These are phyloP conservation scores for Thalassarche chlororhynchos DNA, from an alignment of 2,113 vertebrate species.

Conservation along the genomic window DNA sequence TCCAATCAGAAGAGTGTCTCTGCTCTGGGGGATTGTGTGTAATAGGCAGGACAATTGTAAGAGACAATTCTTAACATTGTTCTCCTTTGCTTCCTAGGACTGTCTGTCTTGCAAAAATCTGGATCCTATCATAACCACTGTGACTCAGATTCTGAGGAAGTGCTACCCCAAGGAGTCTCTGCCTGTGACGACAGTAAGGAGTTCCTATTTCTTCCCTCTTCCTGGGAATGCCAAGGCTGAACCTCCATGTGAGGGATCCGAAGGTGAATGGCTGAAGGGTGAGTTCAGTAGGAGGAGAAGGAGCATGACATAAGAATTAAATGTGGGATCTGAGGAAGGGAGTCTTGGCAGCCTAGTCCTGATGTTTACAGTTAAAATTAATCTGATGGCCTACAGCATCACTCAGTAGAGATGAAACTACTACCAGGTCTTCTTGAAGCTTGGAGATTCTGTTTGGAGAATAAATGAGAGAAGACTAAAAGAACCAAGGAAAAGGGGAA, in stretches of 20 bases:
- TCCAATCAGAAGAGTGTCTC: not conserved
- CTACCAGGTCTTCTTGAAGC: not conserved
- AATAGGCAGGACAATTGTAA: not conserved
- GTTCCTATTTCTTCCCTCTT: conserved; percentile 78
- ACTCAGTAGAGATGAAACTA: not conserved
- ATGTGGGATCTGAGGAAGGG: not conserved
- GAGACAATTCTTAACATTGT: not conserved
- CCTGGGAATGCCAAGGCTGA: conserved; percentile 50
- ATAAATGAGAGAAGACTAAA: not conserved
- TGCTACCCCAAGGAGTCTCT: conserved; percentile 82
- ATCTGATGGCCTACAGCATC: not conserved
- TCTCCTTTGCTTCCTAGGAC: conserved; percentile 68
- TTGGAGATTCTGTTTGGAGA: not conserved
- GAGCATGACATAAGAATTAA: not conserved
- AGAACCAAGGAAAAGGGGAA: not conserved
- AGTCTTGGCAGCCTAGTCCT: not conserved
- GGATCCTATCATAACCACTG: conserved; percentile 73
- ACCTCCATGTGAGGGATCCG: not conserved
- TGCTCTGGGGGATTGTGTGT: not conserved
- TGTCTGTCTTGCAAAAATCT: conserved; percentile 68
- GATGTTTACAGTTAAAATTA: not conserved
- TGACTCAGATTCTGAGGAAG: conserved; percentile 85
- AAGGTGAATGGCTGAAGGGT: conserved; percentile 45
- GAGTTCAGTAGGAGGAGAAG: not conserved
- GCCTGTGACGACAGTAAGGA: conserved; percentile 75